Evolutionary conservation across 2,888 invertebrate species (phyloP).

Genomic region (Heliconius erato): DNA sequence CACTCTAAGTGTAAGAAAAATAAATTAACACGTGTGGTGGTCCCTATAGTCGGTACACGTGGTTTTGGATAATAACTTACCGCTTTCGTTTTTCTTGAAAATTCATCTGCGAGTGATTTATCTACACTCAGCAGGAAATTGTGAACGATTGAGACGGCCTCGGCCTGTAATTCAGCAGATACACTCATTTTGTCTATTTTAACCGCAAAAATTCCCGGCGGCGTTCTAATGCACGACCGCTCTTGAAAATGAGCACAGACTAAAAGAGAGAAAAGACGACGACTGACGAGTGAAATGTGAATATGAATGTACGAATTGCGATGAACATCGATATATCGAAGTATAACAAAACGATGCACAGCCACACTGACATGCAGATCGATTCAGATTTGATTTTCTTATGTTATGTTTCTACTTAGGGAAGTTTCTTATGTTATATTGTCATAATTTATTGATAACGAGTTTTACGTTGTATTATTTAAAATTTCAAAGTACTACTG

Average conservation of each 20-base stretch:
- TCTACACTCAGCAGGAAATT: conserved; percentile 88
- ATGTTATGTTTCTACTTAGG: too few relatives aligned
- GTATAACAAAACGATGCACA: neutral
- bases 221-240: conserved; percentile 24
- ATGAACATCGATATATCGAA: neutral
- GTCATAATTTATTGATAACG: too few relatives aligned
- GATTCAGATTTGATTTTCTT: too few relatives aligned
- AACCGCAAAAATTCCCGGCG: conserved; percentile 34
- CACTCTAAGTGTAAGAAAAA: conserved; percentile 46
- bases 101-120: conserved; percentile 88
- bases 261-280: conserved; percentile 34
- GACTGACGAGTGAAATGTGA: neutral
- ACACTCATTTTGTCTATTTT: conserved; percentile 67
- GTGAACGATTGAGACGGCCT: conserved; percentile 86
- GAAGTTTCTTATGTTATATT: too few relatives aligned
- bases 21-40: conserved; percentile 68
- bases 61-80: conserved; percentile 85
- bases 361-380: too few relatives aligned
- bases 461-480: too few relatives aligned
- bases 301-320: neutral
- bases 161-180: conserved; percentile 60
- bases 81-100: conserved; percentile 90
- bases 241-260: conserved; percentile 41
- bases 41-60: conserved; percentile 65
- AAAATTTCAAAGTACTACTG: too few relatives aligned